These are phyloP conservation scores for Cactoblastis cactorum DNA, from an alignment of 2,888 invertebrate species.

Conservation along the genomic window DNA sequence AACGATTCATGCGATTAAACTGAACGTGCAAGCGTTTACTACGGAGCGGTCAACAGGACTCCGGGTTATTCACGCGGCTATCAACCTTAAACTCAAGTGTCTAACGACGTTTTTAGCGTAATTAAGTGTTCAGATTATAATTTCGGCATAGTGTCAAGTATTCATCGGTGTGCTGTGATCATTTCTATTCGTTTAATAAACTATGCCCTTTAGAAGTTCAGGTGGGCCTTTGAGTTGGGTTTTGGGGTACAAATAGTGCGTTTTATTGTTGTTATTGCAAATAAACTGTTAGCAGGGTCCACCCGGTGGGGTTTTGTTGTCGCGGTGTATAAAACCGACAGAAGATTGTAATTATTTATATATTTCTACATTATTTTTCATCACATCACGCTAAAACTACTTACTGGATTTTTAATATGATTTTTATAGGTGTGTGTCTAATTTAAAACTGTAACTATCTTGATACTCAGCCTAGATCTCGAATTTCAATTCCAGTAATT, in stretches of 20 bases:
- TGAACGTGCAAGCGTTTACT: slow-evolving; percentile 11
- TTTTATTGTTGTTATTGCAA: not conserved
- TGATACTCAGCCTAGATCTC: too few relatives aligned
- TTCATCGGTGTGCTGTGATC: slow-evolving; percentile 12
- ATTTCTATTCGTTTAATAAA: slow-evolving; percentile 15
- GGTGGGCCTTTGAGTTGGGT: not conserved
- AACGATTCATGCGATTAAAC: slow-evolving; percentile 35
- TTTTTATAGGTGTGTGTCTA: too few relatives aligned
- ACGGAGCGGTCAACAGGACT: slow-evolving; percentile 3
- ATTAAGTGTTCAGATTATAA: slow-evolving; percentile 10
- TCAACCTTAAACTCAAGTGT: not conserved
- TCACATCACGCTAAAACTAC: too few relatives aligned
- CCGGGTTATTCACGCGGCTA: not conserved
- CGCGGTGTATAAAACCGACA: too few relatives aligned
- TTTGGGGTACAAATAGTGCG: not conserved
- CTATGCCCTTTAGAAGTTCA: slow-evolving; percentile 10
- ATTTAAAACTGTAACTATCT: too few relatives aligned
- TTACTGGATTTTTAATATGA: too few relatives aligned
- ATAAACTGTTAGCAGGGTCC: not conserved
- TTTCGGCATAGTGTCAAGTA: slow-evolving; percentile 14
- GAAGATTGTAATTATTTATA: too few relatives aligned
- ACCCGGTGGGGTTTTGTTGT: too few relatives aligned
- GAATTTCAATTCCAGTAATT: too few relatives aligned
- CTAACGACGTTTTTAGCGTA: not conserved
- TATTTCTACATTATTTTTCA: too few relatives aligned